Evolutionary conservation across 2,888 invertebrate genomes (phyloP), one percentile per base, ranked within the genome.

Genomic region (Pseudococcus viburni): DNA sequence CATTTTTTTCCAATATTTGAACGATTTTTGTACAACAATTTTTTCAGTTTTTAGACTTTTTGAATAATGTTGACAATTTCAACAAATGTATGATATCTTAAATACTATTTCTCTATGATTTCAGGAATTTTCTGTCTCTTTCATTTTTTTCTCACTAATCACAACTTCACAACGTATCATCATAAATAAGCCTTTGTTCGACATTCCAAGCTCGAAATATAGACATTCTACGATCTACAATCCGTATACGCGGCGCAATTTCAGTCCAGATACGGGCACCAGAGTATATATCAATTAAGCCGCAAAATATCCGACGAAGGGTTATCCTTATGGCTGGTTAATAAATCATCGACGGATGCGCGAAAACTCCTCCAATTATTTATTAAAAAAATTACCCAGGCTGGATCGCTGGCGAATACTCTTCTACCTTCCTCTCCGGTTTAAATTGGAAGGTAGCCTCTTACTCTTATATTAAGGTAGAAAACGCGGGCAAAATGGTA

Each of bases 341-440:
- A 68, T 68, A 68, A 68, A 68, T 68, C 68, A 68, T 68, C 26
- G 55, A 55, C 55, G 55, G 55, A 55, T 55, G 55, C 68, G 68
- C 68, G 26, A 68, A 68, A 68, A 68, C 68, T 68, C 26, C 68
- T 55, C 68, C 68, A 68, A 68, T 68, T 68, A 68, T 68, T 26
- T 26, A 68, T 68, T 68, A 68, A 68, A 68, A 68, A 68, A 68
- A 55, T 68, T 68, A 68, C 68, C 68, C n/a, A 68, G 22, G 68
- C 7, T 55, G 55, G 55, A 55, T 55, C 55, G 12, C 48, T 42
- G 42, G 42, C 42, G 9, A 15, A 51, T 51, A 51, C 48, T 55
- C 55, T 5, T 55, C 19, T 3, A 2, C 68, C 26, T 68, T 11
- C 7, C 12, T 26, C 11, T 9, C 8, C 26, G 68, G 68, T 26